Conservation (phyloP, 2,797 vertebrate species). For the Hafferia zeledoni region DNA sequence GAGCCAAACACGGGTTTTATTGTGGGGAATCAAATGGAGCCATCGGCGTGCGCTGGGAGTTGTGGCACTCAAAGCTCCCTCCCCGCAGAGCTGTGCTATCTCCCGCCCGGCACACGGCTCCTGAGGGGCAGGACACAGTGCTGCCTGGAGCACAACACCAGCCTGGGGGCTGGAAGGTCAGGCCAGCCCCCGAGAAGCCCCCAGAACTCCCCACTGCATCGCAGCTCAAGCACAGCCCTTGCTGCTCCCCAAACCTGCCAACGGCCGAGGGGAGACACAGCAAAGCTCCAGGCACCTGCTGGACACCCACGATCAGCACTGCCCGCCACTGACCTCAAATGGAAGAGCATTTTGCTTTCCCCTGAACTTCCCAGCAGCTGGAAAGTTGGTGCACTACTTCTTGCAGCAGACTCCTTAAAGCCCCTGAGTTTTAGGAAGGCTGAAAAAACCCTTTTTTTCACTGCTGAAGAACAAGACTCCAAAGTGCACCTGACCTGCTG, state of each 20-base stretch:
- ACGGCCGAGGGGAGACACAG: neutral
- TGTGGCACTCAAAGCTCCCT: neutral
- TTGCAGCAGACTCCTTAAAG: neutral
- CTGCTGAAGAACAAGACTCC: neutral
- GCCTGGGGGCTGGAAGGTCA: neutral
- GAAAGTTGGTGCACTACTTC: neutral
- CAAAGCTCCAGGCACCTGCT: neutral
- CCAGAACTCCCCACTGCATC: neutral
- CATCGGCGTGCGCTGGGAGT: neutral
- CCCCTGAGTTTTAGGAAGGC: neutral
- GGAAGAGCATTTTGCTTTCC: neutral
- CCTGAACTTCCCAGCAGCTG: neutral
- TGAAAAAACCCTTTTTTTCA: neutral
- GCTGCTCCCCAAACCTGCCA: neutral
- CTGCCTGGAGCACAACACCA: neutral
- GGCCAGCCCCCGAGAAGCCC: neutral
- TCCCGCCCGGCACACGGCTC: neutral
- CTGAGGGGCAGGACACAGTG: neutral
- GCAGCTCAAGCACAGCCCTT: neutral
- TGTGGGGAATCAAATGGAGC: neutral
- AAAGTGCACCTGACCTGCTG: neutral
- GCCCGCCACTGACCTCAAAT: neutral
- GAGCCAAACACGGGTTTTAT: conserved; percentile 4
- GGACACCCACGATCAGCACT: neutral
- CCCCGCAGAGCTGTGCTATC: neutral